Evolutionary conservation across 2,888 invertebrate genomes (phyloP).

Genomic region (Himalopsyche kuldschensis): DNA sequence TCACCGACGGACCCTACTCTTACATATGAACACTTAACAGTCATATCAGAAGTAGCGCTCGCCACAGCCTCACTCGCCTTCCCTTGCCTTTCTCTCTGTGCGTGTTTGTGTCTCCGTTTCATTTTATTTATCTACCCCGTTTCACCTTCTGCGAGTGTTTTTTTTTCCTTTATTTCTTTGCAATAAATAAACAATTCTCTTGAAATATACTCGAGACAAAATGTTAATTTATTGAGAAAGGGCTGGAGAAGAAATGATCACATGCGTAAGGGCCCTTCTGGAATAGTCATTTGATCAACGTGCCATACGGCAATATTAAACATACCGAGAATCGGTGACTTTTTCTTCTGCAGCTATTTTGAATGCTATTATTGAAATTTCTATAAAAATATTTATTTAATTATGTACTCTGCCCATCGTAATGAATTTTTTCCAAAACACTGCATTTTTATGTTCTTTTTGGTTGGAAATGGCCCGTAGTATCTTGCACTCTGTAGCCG

Average conservation of each 20-base stretch:
- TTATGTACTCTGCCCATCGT: neutral
- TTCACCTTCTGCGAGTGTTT: neutral
- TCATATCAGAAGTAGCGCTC: conserved; percentile 39
- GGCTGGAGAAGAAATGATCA: neutral
- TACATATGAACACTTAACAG: conserved; percentile 67
- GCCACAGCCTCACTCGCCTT: conserved; percentile 41
- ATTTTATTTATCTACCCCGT: neutral
- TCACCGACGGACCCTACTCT: conserved; percentile 96
- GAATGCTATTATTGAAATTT: neutral
- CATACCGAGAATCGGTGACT: neutral
- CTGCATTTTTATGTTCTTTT: neutral
- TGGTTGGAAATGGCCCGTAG: neutral
- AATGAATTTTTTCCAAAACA: neutral
- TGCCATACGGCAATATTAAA: too few species aligned
- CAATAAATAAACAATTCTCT: neutral
- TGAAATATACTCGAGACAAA: neutral
- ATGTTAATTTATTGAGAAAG: neutral
- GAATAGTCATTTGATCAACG: too few species aligned
- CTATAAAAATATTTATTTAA: neutral
- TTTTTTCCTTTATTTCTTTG: neutral
- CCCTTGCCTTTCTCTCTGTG: conserved; percentile 23
- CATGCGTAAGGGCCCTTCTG: too few species aligned
- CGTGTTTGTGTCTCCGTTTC: conserved; percentile 19
- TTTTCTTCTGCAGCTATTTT: neutral
- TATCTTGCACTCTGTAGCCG: neutral